Conservation (phyloP, 2,888 invertebrate genomes). For the Achlya flavicornis region DNA sequence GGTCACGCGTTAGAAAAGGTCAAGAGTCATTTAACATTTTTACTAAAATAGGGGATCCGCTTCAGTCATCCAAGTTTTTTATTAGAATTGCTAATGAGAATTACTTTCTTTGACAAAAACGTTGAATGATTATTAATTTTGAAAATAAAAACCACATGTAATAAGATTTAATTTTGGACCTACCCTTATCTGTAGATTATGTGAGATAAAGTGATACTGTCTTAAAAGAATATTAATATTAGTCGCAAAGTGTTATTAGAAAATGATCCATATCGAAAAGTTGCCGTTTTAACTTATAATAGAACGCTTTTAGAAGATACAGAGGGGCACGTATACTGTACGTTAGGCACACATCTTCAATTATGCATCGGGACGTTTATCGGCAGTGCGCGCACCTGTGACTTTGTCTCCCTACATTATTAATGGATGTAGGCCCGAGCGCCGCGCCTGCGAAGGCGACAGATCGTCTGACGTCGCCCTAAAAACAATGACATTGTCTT, state of each 20-base stretch:
- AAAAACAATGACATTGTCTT: conserved; percentile 54
- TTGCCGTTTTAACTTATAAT: conserved; percentile 38
- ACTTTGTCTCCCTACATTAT: conserved; percentile 78
- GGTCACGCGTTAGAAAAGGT: conserved; percentile 64
- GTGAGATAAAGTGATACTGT: background rate
- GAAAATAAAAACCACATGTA: background rate
- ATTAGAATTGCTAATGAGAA: conserved; percentile 30
- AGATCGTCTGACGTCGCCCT: conserved; percentile 34
- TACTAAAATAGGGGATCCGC: conserved; percentile 48
- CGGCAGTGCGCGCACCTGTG: conserved; percentile 71
- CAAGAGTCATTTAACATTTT: conserved; percentile 48
- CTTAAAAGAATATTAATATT: background rate
- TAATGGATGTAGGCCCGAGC: conserved; percentile 57
- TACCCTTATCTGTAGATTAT: background rate
- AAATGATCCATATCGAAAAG: conserved; percentile 57
- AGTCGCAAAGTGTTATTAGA: conserved; percentile 32
- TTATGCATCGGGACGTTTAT: conserved; percentile 80
- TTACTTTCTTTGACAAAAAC: background rate
- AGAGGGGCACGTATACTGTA: conserved; percentile 52
- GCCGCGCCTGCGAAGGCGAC: conserved; percentile 16
- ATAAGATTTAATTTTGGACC: background rate
- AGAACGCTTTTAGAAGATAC: conserved; percentile 47
- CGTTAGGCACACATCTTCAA: conserved; percentile 70
- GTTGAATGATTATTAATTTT: background rate
- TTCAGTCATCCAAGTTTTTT: conserved; percentile 38